phyloP scores from a whole-genome alignment of 2,113 vertebrate species.

The Ursus arctos region DNA sequence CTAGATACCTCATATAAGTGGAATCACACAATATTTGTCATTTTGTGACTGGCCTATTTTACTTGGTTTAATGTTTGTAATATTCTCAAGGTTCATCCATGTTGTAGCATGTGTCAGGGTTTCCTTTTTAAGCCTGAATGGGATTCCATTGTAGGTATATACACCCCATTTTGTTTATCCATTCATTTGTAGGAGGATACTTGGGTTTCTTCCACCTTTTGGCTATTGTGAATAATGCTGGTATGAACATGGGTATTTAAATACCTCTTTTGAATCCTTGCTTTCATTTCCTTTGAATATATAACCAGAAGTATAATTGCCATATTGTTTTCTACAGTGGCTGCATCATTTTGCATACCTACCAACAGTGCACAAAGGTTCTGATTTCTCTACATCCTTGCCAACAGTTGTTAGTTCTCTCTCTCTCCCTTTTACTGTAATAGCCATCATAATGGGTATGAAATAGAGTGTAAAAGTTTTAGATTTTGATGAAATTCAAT shows the following conservation, averaged over 20 bases:
- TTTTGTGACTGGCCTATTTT: background rate
- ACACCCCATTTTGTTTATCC: background rate
- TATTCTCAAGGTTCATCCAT: background rate
- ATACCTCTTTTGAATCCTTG: background rate
- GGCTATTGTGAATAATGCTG: background rate
- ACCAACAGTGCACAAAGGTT: background rate
- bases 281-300: slow-evolving; percentile 27
- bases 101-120: background rate
- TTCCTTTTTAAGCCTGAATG: slow-evolving; percentile 21
- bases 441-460: background rate
- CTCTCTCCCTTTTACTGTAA: background rate
- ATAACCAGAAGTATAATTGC: background rate
- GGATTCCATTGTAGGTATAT: background rate
- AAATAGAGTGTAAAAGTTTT: slow-evolving; percentile 42
- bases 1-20: background rate
- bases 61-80: background rate
- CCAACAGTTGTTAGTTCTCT: background rate
- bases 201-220: background rate
- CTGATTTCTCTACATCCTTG: background rate
- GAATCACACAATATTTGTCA: background rate
- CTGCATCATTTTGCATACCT: background rate
- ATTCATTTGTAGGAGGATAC: background rate
- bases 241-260: background rate
- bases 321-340: background rate
- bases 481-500: slow-evolving; percentile 35